These are phyloP conservation scores for Mugil cephalus DNA, from an alignment of 2,113 vertebrate species.

Conservation along the genomic window DNA sequence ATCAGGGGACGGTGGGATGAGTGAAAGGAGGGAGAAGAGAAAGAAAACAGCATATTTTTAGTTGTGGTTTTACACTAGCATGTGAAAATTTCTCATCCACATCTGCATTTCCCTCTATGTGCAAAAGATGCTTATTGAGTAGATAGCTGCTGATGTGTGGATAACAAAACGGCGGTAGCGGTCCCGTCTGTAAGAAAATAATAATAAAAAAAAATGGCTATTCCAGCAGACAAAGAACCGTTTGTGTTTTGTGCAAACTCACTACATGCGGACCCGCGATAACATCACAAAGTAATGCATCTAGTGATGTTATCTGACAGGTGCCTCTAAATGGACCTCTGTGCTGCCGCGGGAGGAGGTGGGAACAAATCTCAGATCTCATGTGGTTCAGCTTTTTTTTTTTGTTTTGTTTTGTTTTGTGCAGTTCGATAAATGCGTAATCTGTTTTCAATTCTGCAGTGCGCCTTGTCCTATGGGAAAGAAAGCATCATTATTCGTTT, in stretches of 20 bases:
- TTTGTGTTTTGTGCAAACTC: constrained; percentile 66
- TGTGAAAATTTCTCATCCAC: constrained; percentile 46
- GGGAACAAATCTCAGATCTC: constrained; percentile 52
- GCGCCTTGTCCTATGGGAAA: constrained; percentile 55
- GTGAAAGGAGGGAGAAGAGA: constrained; percentile 71
- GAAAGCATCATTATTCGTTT: constrained; percentile 67
- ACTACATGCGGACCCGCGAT: constrained; percentile 78
- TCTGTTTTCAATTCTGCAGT: constrained; percentile 53
- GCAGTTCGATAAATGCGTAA: constrained; percentile 44
- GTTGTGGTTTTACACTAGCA: constrained; percentile 62
- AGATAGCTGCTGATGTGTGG: constrained; percentile 33
- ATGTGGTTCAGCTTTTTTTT: constrained; percentile 34
- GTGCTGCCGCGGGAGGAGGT: constrained; percentile 41
- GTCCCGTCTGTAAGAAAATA: constrained; percentile 15
- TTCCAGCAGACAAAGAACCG: constrained; percentile 59
- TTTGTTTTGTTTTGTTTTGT: neutral
- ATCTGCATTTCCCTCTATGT: constrained; percentile 41
- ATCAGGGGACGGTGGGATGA: constrained; percentile 51
- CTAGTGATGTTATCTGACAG: constrained; percentile 79
- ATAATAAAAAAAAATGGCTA: constrained; percentile 23
- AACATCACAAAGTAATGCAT: constrained; percentile 82
- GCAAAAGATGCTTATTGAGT: constrained; percentile 30
- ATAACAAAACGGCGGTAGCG: constrained; percentile 18
- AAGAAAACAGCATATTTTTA: constrained; percentile 78
- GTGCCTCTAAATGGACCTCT: constrained; percentile 64